Percentiles rank a stretch among this genome's conserved stretches.
Evolutionary conservation across 2,113 vertebrate species (phyloP).

Genomic region (Burhinus bistriatus): DNA sequence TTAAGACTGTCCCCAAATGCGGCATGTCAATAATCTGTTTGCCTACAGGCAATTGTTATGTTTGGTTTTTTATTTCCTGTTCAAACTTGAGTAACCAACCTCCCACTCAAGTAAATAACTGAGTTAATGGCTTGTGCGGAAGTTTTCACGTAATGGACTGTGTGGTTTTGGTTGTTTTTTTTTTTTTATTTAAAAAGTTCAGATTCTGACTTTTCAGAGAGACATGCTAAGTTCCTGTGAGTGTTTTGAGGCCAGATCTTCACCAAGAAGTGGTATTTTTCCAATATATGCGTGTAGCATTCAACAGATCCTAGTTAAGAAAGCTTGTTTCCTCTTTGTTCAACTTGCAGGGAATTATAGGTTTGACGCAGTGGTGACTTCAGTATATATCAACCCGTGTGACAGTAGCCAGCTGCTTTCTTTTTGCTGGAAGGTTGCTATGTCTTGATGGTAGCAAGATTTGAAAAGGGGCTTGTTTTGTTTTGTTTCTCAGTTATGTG

Average conservation of each 20-base stretch:
- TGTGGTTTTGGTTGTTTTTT: background rate
- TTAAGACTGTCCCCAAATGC: background rate
- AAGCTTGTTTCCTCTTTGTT: background rate
- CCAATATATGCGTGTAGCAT: fast-evolving
- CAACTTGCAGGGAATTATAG: background rate
- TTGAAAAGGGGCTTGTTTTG: background rate
- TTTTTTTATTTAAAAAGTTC: background rate
- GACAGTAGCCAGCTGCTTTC: background rate
- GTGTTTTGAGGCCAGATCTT: background rate
- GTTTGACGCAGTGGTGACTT: background rate
- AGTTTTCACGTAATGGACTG: background rate
- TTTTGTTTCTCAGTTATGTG: background rate
- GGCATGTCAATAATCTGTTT: background rate
- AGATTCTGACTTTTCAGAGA: background rate
- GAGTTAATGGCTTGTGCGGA: background rate
- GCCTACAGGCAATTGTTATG: background rate
- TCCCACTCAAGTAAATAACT: background rate
- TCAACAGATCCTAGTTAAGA: background rate
- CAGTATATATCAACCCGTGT: fast-evolving
- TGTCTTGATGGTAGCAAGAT: background rate
- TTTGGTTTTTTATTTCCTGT: background rate
- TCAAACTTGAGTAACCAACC: background rate
- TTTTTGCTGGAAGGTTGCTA: background rate
- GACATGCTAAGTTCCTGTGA: background rate
- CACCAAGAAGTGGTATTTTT: background rate